These are phyloP conservation scores for Machimus atricapillus DNA, from an alignment of 2,888 invertebrate species.

Conservation along the genomic window DNA sequence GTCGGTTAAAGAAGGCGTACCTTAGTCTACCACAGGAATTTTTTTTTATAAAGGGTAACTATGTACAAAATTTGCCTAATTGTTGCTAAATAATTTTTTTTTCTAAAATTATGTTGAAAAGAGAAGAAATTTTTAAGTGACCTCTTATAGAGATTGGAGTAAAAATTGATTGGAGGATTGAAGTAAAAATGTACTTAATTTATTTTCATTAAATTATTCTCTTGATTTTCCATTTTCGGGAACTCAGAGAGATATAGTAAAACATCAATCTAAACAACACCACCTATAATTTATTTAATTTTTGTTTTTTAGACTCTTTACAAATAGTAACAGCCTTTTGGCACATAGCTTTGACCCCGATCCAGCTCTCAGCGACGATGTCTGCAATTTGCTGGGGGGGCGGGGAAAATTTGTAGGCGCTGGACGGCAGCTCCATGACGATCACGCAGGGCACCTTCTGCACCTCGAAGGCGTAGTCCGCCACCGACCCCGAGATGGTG, in stretches of 20 bases:
- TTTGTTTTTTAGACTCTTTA: background rate
- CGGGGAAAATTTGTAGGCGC: conserved; percentile 59
- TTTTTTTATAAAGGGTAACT: too few relatives aligned
- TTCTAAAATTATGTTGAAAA: too few relatives aligned
- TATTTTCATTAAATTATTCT: too few relatives aligned
- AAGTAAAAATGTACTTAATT: too few relatives aligned
- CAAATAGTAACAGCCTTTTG: conserved; percentile 50
- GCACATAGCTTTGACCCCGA: conserved; percentile 61
- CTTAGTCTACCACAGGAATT: too few relatives aligned
- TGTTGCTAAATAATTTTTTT: too few relatives aligned
- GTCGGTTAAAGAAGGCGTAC: too few relatives aligned
- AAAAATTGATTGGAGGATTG: too few relatives aligned
- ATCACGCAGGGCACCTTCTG: conserved; percentile 57
- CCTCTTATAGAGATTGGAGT: too few relatives aligned
- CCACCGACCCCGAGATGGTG: conserved; percentile 58
- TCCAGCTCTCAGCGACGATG: conserved; percentile 60
- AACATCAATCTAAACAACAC: background rate
- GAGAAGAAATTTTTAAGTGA: too few relatives aligned
- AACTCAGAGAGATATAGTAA: background rate
- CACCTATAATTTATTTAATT: background rate
- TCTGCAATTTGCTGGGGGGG: conserved; percentile 56
- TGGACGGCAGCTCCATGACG: conserved; percentile 60
- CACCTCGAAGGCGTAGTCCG: conserved; percentile 60
- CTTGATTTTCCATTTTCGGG: too few relatives aligned
- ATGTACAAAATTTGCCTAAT: too few relatives aligned